Evolutionary conservation across 1,140 invertebrate genomes (phyloP).

Genomic region (Tetramorium alpestre): DNA sequence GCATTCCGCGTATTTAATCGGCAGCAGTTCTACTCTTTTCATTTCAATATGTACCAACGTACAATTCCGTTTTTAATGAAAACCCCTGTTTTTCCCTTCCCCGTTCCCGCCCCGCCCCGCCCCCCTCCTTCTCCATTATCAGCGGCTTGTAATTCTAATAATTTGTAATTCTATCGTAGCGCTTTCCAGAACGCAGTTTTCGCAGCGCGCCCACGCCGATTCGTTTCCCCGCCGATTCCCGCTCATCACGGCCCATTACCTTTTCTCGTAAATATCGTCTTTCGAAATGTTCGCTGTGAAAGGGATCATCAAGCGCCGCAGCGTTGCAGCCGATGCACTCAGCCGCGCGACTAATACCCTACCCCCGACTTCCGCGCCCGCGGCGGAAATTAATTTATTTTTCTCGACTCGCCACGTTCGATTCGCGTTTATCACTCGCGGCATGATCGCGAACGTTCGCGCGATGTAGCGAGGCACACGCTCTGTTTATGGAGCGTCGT

Average conservation of each 20-base stretch:
- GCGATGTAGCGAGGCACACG: not conserved
- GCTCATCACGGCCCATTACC: conserved; percentile 75
- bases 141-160: conserved; percentile 32
- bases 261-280: conserved; percentile 68
- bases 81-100: not conserved
- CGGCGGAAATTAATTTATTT: conserved; percentile 68
- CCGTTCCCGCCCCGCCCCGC: not conserved
- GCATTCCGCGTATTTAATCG: not conserved
- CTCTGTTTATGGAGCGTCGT: not conserved
- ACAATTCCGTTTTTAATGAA: not conserved
- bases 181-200: conserved; percentile 46
- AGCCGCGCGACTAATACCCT: conserved; percentile 50
- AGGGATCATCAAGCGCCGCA: conserved; percentile 44
- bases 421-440: conserved; percentile 63
- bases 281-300: conserved; percentile 64
- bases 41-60: not conserved
- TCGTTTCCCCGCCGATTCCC: conserved; percentile 47
- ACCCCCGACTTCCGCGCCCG: not conserved
- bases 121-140: not conserved
- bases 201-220: conserved; percentile 52
- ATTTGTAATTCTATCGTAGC: conserved; percentile 41
- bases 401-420: conserved; percentile 47
- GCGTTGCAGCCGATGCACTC: conserved; percentile 18
- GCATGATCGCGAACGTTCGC: conserved; percentile 1
- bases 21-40: not conserved